Evolutionary conservation across 2,797 vertebrate genomes (phyloP).

Genomic region (Protosalanx chinensis): DNA sequence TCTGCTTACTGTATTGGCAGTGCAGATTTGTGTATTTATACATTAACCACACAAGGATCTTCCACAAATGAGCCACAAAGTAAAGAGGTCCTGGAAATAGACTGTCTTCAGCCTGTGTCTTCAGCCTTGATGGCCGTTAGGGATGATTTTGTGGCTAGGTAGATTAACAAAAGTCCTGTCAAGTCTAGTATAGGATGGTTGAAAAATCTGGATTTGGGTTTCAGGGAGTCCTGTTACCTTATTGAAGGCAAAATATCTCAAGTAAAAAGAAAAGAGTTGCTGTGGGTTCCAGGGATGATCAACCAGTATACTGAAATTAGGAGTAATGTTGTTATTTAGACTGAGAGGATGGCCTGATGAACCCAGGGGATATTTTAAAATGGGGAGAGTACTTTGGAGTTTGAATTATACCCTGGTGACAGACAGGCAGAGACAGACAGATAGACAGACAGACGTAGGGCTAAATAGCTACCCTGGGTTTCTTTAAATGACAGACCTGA

Average conservation of each 20-base stretch:
- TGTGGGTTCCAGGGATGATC: constrained; percentile 36
- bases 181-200: neutral
- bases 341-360: constrained; percentile 35
- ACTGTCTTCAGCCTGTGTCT: neutral
- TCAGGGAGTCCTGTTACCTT: constrained; percentile 7
- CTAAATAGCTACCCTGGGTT: constrained; percentile 31
- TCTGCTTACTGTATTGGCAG: neutral
- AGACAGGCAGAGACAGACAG: constrained; percentile 31
- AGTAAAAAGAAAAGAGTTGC: constrained; percentile 38
- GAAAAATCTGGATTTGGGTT: neutral
- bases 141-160: constrained; percentile 9
- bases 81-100: constrained; percentile 19
- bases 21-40: constrained; percentile 7
- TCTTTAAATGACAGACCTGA: constrained; percentile 64
- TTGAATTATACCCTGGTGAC: constrained; percentile 52
- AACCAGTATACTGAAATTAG: constrained; percentile 51
- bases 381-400: constrained; percentile 54
- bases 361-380: constrained; percentile 53
- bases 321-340: constrained; percentile 31
- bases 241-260: constrained; percentile 28
- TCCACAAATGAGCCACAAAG: constrained; percentile 17
- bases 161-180: neutral
- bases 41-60: constrained; percentile 1
- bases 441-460: constrained; percentile 18
- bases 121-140: neutral